Percentiles rank a stretch among this genome's conserved stretches.
phyloP scores from a whole-genome alignment of 2,888 invertebrate species.

The Pediacus dermestoides region DNA sequence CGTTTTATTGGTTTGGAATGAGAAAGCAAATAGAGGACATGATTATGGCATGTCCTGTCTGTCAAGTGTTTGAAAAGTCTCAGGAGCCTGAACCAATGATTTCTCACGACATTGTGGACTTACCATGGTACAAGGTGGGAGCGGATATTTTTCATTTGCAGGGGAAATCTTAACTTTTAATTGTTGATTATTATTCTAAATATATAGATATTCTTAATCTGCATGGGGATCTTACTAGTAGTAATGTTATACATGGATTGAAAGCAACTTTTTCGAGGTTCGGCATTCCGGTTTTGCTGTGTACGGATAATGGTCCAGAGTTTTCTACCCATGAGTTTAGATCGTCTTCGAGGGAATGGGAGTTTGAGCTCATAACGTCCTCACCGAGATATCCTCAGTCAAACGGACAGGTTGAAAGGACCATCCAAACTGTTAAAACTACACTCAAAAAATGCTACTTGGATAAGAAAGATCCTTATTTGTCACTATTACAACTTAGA shows the following conservation, averaged over 20 bases:
- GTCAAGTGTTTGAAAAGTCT: conserved; percentile 10
- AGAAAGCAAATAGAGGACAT: conserved; percentile 26
- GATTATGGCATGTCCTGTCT: conserved; percentile 11
- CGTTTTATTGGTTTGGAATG: conserved; percentile 31
- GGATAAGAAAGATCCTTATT: conserved; percentile 22
- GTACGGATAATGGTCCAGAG: conserved; percentile 4
- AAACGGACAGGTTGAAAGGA: conserved; percentile 17
- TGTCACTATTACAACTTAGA: conserved; percentile 22
- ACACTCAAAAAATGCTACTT: conserved; percentile 20
- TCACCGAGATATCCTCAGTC: conserved; percentile 6
- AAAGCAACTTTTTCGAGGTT: conserved; percentile 15
- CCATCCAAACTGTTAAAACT: conserved; percentile 26
- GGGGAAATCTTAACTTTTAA: no score
- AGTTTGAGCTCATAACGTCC: conserved; percentile 4
- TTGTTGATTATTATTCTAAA: conserved; percentile 19
- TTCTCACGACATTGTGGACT: conserved; percentile 11
- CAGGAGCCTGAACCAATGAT: conserved; percentile 17
- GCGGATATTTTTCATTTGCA: conserved; percentile 16
- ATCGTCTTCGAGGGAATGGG: conserved; percentile 3
- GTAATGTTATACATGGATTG: conserved; percentile 7
- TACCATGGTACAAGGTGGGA: conserved; percentile 18
- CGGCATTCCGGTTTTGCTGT: conserved; percentile 21
- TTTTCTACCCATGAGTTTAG: conserved; percentile 2
- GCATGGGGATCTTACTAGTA: conserved; percentile 4
- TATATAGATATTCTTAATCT: conserved; percentile 14